Evolutionary conservation across 1,140 invertebrate species (phyloP), one percentile per base, ranked within the genome.

Genomic region (Meteorus sp.): DNA sequence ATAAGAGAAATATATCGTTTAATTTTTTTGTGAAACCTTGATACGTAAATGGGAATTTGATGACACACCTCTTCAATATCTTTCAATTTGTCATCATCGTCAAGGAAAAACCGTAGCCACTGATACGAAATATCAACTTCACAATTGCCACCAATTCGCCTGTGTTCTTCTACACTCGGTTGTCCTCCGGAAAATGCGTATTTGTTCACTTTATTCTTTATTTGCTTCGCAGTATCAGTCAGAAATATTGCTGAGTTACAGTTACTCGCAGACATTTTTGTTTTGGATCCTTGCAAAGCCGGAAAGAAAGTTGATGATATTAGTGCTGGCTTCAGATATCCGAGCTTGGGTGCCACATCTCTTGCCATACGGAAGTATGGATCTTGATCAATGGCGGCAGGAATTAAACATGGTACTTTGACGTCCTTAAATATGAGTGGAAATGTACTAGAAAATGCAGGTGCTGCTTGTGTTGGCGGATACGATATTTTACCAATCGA

Each of bases 371-470:
- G 85, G 78, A 99, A 99, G 78, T 99, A 99, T 0, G 97, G 97
- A 81, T 99, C 97, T 85, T 99, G 98, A 85, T 99, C 98, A 69
- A 99, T 99, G 23, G 95, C 98, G 81, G 97, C 99, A 0, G 97
- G 97, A 63, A 99, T 97, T 1, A 99, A 82, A 72, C 95, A 98
- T 3, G 90, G 91, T 1, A 95, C 83, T 73, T 95, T 92, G 48
- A 87, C 88, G 53, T 87, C 83, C 2, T 84, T 88, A 77, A 99
- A 99, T 65, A 99, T 95, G 53, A 91, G 88, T 0, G 97, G 97
- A 81, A 99, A 99, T n/a, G 92, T 90, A 7, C 90, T 90, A 0
- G 93, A 94, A 70, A 99, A 88, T 8, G 93, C 91, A 0, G 98
- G 97, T 0, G 95, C 92, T 6, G 97, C 97, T 82, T 99, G 95